These are phyloP conservation scores for Venturia canescens DNA, from an alignment of 1,140 invertebrate species.

Conservation along the genomic window DNA sequence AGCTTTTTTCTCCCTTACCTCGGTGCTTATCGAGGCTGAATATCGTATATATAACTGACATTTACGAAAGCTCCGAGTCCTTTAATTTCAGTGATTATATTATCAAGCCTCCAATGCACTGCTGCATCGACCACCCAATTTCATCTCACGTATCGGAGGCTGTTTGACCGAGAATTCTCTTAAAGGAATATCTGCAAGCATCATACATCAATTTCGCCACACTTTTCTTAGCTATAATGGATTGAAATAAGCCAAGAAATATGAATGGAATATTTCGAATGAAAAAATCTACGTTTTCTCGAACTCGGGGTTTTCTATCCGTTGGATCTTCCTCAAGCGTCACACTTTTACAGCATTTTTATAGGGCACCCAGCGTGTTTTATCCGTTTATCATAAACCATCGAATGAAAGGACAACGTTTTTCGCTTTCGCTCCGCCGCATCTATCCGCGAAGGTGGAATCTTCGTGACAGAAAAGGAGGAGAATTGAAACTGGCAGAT, in stretches of 20 bases:
- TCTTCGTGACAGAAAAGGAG: conserved; percentile 13
- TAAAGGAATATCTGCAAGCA: no score
- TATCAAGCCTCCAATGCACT: no score
- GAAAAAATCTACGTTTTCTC: no score
- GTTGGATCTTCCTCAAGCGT: neutral
- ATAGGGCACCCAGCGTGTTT: conserved; percentile 48
- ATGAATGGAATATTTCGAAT: no score
- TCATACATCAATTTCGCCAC: neutral
- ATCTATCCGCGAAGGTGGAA: conserved; percentile 6
- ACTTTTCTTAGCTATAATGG: no score
- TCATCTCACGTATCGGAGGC: no score
- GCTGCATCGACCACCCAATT: no score
- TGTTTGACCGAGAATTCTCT: no score
- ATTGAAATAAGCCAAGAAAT: no score
- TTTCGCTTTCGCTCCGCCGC: conserved; percentile 10
- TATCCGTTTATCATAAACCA: conserved; percentile 57
- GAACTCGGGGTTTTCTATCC: neutral
- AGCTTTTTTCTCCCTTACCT: neutral
- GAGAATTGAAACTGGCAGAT: neutral
- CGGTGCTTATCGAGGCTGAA: neutral
- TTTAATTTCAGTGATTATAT: no score
- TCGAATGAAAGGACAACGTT: conserved; percentile 42
- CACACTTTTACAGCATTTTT: neutral
- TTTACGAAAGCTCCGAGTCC: no score
- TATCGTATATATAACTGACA: neutral